These are phyloP conservation scores for Leptoteleia sp. DNA, from an alignment of 1,140 invertebrate species.

Conservation along the genomic window DNA sequence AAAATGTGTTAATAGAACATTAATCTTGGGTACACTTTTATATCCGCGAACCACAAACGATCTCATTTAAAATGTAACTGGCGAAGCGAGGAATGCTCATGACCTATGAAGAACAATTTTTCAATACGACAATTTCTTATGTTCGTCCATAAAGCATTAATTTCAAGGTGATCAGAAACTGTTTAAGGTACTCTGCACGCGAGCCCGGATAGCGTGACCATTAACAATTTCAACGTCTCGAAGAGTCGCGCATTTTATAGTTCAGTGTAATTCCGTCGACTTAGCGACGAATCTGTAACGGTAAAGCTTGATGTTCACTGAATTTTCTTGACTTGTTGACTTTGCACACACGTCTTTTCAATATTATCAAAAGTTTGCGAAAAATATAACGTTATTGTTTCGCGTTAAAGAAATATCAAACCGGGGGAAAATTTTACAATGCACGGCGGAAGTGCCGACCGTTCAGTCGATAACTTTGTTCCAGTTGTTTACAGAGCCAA, in stretches of 20 bases:
- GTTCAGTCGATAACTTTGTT: too few species aligned
- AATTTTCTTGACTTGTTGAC: slow-evolving; percentile 17
- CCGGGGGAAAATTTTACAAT: slow-evolving; percentile 6
- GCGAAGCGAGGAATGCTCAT: background rate
- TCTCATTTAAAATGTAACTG: slow-evolving; percentile 1
- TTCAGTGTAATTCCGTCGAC: slow-evolving; percentile 42
- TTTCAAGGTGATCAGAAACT: slow-evolving; percentile 41
- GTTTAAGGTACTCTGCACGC: slow-evolving; percentile 24
- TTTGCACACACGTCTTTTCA: slow-evolving; percentile 10
- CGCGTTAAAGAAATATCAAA: background rate
- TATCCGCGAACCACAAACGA: too few species aligned
- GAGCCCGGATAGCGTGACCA: slow-evolving; percentile 32
- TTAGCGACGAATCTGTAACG: slow-evolving; percentile 49
- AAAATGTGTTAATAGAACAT: too few species aligned
- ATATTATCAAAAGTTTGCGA: slow-evolving; percentile 15
- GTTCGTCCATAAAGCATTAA: slow-evolving; percentile 1
- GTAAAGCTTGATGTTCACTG: slow-evolving; percentile 20
- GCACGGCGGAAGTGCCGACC: slow-evolving; percentile 6
- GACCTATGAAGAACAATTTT: slow-evolving; percentile 10
- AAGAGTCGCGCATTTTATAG: slow-evolving; percentile 10
- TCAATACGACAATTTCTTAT: slow-evolving; percentile 17
- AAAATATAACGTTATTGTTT: slow-evolving; percentile 24
- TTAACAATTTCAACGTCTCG: slow-evolving; percentile 26
- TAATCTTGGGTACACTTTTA: too few species aligned
- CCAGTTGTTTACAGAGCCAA: background rate